A percentile compares a stretch with the other conserved stretches of the same genome.
These are phyloP conservation scores for Euleptes europaea DNA, from an alignment of 2,113 vertebrate species.

Conservation along the genomic window DNA sequence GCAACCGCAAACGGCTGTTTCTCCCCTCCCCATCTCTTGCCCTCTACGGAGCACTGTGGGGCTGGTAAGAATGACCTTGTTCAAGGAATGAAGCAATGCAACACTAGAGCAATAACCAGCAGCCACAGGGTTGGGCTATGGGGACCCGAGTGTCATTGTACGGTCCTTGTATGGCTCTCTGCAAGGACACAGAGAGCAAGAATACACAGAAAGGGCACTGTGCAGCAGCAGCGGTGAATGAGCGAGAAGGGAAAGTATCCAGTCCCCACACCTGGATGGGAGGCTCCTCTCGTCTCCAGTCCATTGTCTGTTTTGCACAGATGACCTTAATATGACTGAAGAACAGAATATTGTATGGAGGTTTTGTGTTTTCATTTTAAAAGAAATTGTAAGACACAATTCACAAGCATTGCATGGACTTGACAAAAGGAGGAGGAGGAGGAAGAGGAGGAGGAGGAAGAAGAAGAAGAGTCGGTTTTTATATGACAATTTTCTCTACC, in stretches of 20 bases:
- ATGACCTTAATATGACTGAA: neutral
- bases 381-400: neutral
- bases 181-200: constrained; percentile 12
- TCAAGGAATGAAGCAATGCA: neutral
- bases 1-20: constrained; percentile 15
- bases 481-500: too few species aligned
- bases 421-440: constrained; percentile 16
- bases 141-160: accelerated
- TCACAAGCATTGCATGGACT: accelerated
- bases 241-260: constrained; percentile 2
- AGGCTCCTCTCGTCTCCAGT: constrained; percentile 2
- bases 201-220: constrained; percentile 18
- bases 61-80: neutral
- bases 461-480: too few species aligned
- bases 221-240: constrained; percentile 22
- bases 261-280: constrained; percentile 24
- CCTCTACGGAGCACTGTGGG: neutral
- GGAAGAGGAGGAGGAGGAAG: too few species aligned
- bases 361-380: neutral
- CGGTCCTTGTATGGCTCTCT: neutral
- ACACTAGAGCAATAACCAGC: neutral
- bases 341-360: constrained; percentile 11
- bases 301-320: neutral
- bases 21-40: neutral
- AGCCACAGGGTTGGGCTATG: neutral